These are phyloP conservation scores for Camponotus pennsylvanicus DNA, from an alignment of 1,140 invertebrate genomes.

Conservation along the genomic window DNA sequence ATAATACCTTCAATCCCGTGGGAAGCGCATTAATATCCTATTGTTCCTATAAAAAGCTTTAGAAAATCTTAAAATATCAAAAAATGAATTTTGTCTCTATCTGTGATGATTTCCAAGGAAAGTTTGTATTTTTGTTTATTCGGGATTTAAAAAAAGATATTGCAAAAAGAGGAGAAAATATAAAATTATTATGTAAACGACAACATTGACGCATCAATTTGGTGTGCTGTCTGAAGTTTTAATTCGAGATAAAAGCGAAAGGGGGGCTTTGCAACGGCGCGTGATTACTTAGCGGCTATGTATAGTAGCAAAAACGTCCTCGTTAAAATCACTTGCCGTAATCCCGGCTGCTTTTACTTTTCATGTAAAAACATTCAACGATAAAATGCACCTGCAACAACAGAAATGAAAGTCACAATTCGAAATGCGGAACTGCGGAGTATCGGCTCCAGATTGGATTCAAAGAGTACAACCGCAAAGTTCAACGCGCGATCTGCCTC, in stretches of 20 bases:
- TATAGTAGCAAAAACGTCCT: conserved; percentile 43
- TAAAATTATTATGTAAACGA: not conserved
- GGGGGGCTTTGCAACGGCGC: conserved; percentile 19
- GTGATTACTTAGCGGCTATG: conserved; percentile 58
- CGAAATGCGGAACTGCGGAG: conserved; percentile 8
- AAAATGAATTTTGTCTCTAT: conserved; percentile 1
- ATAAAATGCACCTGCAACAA: conserved; percentile 58
- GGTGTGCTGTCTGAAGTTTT: conserved; percentile 62
- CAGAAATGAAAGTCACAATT: conserved; percentile 46
- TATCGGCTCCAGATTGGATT: conserved; percentile 32
- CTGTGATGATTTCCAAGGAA: too few relatives aligned
- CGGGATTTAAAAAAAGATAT: not conserved
- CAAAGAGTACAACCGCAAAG: not conserved
- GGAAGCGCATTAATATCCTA: not conserved
- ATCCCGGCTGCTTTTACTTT: conserved; percentile 34
- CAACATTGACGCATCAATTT: conserved; percentile 49
- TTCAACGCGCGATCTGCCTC: conserved; percentile 22
- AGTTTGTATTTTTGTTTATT: not conserved
- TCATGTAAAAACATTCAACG: conserved; percentile 44
- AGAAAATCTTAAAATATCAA: not conserved
- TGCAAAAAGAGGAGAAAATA: not conserved
- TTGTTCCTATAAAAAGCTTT: conserved; percentile 1
- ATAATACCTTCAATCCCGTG: not conserved
- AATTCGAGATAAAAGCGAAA: conserved; percentile 74
- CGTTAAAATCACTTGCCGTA: conserved; percentile 63